These are phyloP conservation scores for Lagopus leucura DNA, from an alignment of 2,113 vertebrate species.

Conservation along the genomic window DNA sequence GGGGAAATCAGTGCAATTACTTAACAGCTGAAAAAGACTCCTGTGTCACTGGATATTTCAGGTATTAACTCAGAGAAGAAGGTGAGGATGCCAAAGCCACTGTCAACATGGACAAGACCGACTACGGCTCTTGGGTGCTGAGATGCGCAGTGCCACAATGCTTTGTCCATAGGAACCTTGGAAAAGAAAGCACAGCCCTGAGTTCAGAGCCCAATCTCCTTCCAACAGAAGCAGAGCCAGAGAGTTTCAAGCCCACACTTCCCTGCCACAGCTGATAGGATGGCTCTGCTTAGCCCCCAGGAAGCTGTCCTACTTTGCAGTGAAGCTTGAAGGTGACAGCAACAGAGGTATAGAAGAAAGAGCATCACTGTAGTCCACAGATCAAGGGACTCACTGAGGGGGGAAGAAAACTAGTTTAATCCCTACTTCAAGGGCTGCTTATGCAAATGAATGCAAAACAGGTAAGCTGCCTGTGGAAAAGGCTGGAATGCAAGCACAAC, in stretches of 20 bases:
- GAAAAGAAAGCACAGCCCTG: neutral
- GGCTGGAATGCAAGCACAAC: neutral
- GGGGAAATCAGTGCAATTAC: neutral
- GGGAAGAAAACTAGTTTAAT: slow-evolving; percentile 18
- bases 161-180: neutral
- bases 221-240: neutral
- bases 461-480: neutral
- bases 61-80: neutral
- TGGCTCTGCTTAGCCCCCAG: neutral
- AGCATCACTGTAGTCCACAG: neutral
- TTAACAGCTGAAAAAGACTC: neutral
- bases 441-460: slow-evolving; percentile 30
- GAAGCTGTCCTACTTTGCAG: neutral
- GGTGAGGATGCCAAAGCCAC: neutral
- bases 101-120: neutral
- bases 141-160: neutral
- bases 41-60: neutral
- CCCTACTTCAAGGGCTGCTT: neutral
- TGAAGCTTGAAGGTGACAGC: neutral
- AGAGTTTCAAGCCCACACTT: neutral
- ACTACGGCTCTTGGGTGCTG: accelerated
- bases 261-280: neutral
- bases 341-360: neutral
- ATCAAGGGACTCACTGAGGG: neutral
- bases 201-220: neutral